These are phyloP conservation scores for Chaunax sp. DNA, from an alignment of 2,797 vertebrate genomes.

Conservation along the genomic window DNA sequence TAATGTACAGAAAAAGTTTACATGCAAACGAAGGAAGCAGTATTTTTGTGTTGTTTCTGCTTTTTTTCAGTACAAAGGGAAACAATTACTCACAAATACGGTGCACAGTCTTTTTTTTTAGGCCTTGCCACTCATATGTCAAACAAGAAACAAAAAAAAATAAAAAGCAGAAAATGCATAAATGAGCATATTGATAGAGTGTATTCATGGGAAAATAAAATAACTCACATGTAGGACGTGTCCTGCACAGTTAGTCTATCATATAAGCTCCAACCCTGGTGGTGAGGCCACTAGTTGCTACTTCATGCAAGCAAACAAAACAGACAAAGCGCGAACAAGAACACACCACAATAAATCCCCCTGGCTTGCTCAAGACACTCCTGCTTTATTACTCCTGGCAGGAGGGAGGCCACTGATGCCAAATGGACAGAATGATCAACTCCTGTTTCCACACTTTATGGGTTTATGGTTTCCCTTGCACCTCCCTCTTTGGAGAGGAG, in stretches of 20 bases:
- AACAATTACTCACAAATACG: neutral
- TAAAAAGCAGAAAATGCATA: neutral
- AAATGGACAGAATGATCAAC: conserved; percentile 79
- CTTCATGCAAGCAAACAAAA: conserved; percentile 43
- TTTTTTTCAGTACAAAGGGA: neutral
- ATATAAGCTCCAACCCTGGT: conserved; percentile 66
- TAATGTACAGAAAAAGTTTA: neutral
- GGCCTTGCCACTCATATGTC: neutral
- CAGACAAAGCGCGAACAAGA: conserved; percentile 46
- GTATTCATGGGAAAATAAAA: neutral
- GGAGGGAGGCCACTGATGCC: conserved; percentile 71
- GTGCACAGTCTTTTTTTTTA: too few species aligned
- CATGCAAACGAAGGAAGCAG: neutral
- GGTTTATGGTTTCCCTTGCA: conserved; percentile 58
- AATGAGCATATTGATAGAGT: neutral
- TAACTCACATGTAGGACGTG: neutral
- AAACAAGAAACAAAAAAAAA: neutral
- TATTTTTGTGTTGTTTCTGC: conserved; percentile 1
- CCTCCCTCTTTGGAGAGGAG: conserved; percentile 36
- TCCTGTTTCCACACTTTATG: conserved; percentile 70
- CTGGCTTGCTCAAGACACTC: conserved; percentile 66
- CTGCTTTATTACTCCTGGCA: conserved; percentile 69
- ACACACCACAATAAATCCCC: conserved; percentile 69
- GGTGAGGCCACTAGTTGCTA: conserved; percentile 60
- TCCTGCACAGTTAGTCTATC: conserved; percentile 13